These are phyloP conservation scores for Notolabrus celidotus DNA, from an alignment of 2,797 vertebrate species.

Conservation along the genomic window DNA sequence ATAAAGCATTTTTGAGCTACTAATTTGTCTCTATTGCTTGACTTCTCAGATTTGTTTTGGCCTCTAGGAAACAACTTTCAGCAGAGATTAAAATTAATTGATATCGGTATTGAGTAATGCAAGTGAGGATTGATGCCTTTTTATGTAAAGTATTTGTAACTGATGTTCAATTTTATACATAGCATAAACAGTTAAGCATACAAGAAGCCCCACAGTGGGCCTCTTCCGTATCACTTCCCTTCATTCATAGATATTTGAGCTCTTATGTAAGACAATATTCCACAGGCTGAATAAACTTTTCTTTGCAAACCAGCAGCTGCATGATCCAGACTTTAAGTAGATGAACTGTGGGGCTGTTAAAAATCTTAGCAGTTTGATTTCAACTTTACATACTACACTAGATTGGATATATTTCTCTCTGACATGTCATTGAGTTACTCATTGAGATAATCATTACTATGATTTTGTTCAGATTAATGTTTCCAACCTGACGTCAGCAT, in stretches of 20 bases:
- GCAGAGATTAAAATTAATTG: too few species aligned
- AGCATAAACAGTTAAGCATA: slow-evolving; percentile 21
- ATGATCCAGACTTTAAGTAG: background rate
- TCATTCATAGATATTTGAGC: slow-evolving; percentile 27
- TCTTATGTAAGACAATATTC: background rate
- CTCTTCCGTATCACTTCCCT: slow-evolving; percentile 28
- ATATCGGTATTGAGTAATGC: background rate
- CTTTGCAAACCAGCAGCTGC: background rate
- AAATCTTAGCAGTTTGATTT: background rate
- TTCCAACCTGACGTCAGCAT: too few species aligned
- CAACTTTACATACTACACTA: background rate
- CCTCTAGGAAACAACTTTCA: background rate
- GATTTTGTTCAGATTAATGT: too few species aligned
- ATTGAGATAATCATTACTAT: too few species aligned
- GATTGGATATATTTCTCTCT: too few species aligned
- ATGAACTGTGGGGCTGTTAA: background rate
- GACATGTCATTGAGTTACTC: too few species aligned
- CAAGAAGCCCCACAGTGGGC: background rate
- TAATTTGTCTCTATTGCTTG: slow-evolving; percentile 23
- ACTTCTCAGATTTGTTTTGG: background rate
- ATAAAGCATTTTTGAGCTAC: slow-evolving; percentile 74
- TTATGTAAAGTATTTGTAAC: slow-evolving; percentile 30
- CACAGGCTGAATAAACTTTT: background rate
- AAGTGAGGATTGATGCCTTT: background rate
- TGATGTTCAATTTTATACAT: background rate